Evolutionary conservation across 2,113 vertebrate species (phyloP).

Genomic region (Varanus komodoensis): DNA sequence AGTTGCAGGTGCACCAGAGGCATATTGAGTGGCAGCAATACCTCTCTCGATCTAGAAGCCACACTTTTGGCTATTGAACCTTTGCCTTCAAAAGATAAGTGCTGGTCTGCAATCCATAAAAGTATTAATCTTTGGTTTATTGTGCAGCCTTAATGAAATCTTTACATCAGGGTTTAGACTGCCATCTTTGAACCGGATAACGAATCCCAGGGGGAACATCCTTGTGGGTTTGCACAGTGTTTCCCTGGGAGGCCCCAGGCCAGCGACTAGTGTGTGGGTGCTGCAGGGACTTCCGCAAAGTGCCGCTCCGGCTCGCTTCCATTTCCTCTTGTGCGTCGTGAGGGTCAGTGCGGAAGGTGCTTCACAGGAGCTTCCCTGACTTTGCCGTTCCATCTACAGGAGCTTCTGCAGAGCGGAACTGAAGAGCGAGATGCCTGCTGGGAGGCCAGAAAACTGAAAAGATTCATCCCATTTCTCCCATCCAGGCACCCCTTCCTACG

Average conservation of each 20-base stretch:
- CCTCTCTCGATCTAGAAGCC: no score
- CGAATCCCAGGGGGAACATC: not conserved
- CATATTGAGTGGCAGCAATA: no score
- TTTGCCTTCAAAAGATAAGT: not conserved
- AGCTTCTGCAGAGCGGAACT: constrained; percentile 73
- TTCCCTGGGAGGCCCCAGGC: not conserved
- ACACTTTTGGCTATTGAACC: no score
- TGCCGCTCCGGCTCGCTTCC: not conserved
- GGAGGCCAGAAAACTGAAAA: constrained; percentile 59
- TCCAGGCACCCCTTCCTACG: no score
- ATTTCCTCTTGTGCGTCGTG: not conserved
- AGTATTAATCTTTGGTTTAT: not conserved
- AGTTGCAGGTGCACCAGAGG: no score
- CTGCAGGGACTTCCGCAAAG: not conserved
- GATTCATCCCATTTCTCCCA: no score
- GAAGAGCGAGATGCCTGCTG: constrained; percentile 58
- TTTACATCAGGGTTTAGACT: not conserved
- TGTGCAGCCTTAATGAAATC: no score
- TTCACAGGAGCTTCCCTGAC: not conserved
- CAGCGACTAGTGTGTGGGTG: not conserved
- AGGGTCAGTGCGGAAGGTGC: not conserved
- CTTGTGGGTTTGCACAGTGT: not conserved
- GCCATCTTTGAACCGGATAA: not conserved
- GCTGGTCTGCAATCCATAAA: not conserved
- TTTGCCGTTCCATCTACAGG: constrained; percentile 66